A percentile compares a stretch with the other conserved stretches of the same genome.
Evolutionary conservation across 2,888 invertebrate species (phyloP).

Genomic region (Polietes domitor): DNA sequence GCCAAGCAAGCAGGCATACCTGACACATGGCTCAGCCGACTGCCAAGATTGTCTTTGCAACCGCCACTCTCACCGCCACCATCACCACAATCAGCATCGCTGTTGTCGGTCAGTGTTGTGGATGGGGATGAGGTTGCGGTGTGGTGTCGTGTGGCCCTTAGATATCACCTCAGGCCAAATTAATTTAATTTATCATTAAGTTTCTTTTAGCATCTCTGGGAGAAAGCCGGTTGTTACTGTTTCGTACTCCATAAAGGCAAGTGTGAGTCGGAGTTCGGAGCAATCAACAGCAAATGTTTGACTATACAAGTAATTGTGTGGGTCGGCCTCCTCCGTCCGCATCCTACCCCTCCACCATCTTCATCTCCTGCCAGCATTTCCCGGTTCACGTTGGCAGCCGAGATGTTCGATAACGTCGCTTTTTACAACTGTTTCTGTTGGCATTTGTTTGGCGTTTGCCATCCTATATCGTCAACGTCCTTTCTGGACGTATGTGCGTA

Average conservation of each 20-base stretch:
- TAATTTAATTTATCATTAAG: conserved; percentile 57
- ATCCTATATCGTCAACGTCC: background rate
- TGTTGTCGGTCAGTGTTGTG: background rate
- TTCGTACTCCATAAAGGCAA: conserved; percentile 18
- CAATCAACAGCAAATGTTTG: background rate
- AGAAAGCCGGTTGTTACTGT: background rate
- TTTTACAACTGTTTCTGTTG: conserved; percentile 34
- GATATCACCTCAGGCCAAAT: conserved; percentile 52
- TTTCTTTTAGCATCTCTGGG: background rate
- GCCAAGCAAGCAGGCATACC: background rate
- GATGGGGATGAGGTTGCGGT: background rate
- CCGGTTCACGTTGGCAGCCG: background rate
- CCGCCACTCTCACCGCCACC: background rate
- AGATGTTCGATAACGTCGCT: conserved; percentile 30
- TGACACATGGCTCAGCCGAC: background rate
- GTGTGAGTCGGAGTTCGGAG: background rate
- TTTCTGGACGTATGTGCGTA: background rate
- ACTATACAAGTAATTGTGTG: no score
- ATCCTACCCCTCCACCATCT: background rate
- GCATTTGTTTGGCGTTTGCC: background rate
- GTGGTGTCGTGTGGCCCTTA: background rate
- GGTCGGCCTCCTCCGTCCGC: background rate
- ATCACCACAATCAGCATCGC: background rate
- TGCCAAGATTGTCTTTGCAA: background rate
- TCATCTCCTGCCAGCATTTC: background rate